Percentiles rank a stretch among this genome's conserved stretches.
Conservation (phyloP, 2,797 vertebrate genomes). For the Sebastes steindachneri region DNA sequence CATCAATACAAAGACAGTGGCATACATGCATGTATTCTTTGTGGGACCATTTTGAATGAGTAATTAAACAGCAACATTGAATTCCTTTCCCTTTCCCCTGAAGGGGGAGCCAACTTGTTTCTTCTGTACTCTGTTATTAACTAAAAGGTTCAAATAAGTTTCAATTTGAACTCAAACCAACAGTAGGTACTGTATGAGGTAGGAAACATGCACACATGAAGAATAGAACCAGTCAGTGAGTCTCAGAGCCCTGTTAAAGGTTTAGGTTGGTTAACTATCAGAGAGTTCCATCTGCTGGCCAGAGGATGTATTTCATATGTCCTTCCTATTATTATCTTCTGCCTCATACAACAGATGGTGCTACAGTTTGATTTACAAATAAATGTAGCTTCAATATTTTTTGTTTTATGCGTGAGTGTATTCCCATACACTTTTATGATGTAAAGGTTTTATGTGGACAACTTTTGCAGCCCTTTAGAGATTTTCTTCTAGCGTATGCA, state of each 20-base stretch:
- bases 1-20: neutral
- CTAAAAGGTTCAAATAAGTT: neutral
- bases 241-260: neutral
- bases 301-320: neutral
- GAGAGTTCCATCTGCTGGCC: constrained; percentile 63
- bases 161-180: neutral
- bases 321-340: neutral
- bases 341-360: neutral
- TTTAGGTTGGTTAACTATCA: constrained; percentile 5
- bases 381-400: constrained; percentile 8
- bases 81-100: too few relatives aligned
- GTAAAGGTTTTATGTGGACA: constrained; percentile 15
- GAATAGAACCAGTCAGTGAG: neutral
- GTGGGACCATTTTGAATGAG: neutral
- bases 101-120: neutral
- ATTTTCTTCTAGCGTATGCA: neutral
- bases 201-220: neutral
- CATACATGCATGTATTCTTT: neutral
- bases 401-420: neutral
- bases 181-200: neutral
- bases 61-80: neutral
- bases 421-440: constrained; percentile 14
- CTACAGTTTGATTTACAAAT: constrained; percentile 32
- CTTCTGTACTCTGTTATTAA: neutral
- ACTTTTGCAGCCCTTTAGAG: constrained; percentile 15